Evolutionary conservation across 2,797 vertebrate genomes (phyloP).

Genomic region (Heliangelus exortis): DNA sequence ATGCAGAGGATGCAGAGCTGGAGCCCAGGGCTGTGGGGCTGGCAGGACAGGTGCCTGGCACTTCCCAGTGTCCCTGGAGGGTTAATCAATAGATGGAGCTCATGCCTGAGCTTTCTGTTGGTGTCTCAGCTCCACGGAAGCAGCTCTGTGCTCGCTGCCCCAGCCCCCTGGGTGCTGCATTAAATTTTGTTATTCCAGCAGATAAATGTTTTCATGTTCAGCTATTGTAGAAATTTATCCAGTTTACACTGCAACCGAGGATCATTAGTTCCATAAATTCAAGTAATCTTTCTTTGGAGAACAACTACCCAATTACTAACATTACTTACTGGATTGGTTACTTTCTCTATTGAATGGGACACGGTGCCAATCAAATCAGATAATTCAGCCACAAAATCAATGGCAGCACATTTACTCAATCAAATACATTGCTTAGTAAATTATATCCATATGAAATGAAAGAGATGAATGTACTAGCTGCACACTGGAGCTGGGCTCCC

Average conservation of each 20-base stretch:
- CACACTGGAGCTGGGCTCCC: neutral
- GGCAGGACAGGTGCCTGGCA: neutral
- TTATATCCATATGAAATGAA: slow-evolving; percentile 73
- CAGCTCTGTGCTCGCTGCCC: neutral
- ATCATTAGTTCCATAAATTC: slow-evolving; percentile 32
- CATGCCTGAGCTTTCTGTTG: neutral
- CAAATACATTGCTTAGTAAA: slow-evolving; percentile 67
- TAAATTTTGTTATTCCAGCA: neutral
- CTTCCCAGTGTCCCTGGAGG: neutral
- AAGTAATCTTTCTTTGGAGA: slow-evolving; percentile 62
- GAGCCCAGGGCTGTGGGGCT: neutral
- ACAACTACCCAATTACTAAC: slow-evolving; percentile 60
- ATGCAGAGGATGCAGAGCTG: neutral
- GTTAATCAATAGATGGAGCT: neutral
- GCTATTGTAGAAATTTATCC: slow-evolving; percentile 18
- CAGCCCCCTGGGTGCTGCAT: neutral
- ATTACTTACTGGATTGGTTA: slow-evolving; percentile 60
- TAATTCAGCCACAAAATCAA: slow-evolving; percentile 72
- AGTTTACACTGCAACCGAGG: neutral
- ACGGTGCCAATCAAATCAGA: slow-evolving; percentile 70
- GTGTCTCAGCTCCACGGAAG: neutral
- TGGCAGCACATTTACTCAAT: slow-evolving; percentile 71
- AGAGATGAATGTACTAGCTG: slow-evolving; percentile 64
- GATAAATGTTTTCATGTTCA: slow-evolving; percentile 2
- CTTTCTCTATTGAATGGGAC: slow-evolving; percentile 66